Evolutionary conservation across 2,113 vertebrate species (phyloP).

Genomic region (Lonchura striata): DNA sequence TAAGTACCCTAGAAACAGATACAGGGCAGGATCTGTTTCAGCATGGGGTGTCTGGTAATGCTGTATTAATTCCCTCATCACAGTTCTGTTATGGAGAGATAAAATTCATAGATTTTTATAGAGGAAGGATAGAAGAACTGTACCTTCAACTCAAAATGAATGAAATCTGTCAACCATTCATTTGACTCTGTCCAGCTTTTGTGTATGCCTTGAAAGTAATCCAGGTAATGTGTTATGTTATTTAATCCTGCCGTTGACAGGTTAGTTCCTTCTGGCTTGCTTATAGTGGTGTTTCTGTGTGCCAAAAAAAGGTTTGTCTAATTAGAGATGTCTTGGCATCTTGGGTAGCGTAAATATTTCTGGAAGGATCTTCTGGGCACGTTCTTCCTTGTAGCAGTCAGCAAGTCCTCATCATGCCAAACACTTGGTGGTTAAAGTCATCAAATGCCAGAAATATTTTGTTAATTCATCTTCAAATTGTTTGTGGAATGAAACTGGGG

Average conservation of each 20-base stretch:
- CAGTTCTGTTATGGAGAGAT: not conserved
- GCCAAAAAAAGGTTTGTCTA: not conserved
- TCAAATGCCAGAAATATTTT: not conserved
- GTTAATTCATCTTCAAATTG: not conserved
- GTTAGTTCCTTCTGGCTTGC: conserved; percentile 16
- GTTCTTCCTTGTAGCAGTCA: not conserved
- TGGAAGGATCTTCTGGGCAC: not conserved
- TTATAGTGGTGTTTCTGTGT: not conserved
- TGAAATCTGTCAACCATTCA: not conserved
- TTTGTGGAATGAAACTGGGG: not conserved
- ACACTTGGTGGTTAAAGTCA: not conserved
- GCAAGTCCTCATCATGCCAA: not conserved
- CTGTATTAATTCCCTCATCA: not conserved
- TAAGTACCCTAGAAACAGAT: not conserved
- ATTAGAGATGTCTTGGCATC: not conserved
- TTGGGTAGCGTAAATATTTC: not conserved
- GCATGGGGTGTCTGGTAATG: not conserved
- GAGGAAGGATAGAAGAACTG: not conserved
- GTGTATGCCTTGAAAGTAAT: not conserved
- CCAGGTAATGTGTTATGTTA: not conserved
- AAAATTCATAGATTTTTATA: not conserved
- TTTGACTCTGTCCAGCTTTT: not conserved
- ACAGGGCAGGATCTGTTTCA: not conserved
- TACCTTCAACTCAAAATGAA: not conserved
- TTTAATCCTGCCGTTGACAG: not conserved